phyloP scores from a whole-genome alignment of 2,797 vertebrate species.

The Nasua narica region DNA sequence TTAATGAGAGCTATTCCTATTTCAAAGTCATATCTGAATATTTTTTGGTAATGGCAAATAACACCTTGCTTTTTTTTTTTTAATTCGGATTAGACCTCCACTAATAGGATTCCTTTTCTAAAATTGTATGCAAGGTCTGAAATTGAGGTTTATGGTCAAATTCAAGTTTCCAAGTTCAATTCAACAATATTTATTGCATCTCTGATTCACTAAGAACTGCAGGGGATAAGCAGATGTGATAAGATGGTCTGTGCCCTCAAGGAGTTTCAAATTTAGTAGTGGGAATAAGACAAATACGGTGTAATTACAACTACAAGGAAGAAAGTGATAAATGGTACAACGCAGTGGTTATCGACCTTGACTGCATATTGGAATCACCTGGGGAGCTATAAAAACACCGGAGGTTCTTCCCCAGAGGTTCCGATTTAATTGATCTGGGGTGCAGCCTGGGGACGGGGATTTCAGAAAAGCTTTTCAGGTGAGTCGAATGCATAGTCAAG shows the following conservation, averaged over 20 bases:
- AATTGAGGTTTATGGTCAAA: slow-evolving; percentile 57
- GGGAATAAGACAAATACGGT: slow-evolving; percentile 61
- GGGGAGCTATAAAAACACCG: slow-evolving; percentile 13
- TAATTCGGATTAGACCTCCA: not conserved
- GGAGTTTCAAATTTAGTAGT: slow-evolving; percentile 71
- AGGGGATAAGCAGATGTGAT: slow-evolving; percentile 60
- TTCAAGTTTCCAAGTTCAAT: slow-evolving; percentile 64
- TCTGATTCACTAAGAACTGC: slow-evolving; percentile 50
- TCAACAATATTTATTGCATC: slow-evolving; percentile 64
- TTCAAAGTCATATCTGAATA: not conserved
- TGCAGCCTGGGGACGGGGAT: not conserved
- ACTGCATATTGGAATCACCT: slow-evolving; percentile 53
- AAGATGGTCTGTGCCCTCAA: slow-evolving; percentile 55
- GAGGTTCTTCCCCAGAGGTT: slow-evolving; percentile 1
- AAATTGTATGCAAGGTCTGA: slow-evolving; percentile 25
- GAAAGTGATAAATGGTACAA: slow-evolving; percentile 60
- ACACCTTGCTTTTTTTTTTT: not conserved
- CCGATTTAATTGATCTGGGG: slow-evolving; percentile 42
- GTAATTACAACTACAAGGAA: slow-evolving; percentile 63
- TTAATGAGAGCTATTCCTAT: not conserved
- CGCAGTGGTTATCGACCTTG: slow-evolving; percentile 56
- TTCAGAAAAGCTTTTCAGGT: slow-evolving; percentile 14
- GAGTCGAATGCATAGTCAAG: not conserved
- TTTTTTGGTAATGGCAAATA: not conserved
- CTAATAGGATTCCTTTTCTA: slow-evolving; percentile 28